Conservation (phyloP, 92 coral and sea anemone genomes). For the Porites divaricata region DNA sequence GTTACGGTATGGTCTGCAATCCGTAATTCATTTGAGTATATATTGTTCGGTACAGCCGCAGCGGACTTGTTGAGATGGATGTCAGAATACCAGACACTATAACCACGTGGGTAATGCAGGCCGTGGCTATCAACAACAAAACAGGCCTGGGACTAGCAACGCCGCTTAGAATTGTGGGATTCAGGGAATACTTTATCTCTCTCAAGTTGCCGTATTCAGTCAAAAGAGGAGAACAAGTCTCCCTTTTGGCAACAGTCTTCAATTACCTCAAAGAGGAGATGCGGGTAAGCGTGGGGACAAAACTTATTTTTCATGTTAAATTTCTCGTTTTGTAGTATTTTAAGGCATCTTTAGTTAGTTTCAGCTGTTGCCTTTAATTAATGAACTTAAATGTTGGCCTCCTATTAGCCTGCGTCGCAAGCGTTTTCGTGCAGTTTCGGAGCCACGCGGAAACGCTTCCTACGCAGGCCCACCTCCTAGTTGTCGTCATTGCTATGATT, state of each 20-base stretch:
- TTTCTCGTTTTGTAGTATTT: too few species aligned
- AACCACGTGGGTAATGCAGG: slow-evolving; percentile 93
- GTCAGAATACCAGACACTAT: slow-evolving; percentile 94
- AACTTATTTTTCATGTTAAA: not conserved
- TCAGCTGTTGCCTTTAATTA: too few species aligned
- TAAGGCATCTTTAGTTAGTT: too few species aligned
- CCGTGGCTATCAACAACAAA: slow-evolving; percentile 87
- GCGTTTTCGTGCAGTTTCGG: too few species aligned
- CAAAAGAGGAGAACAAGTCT: slow-evolving; percentile 92
- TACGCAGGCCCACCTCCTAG: too few species aligned
- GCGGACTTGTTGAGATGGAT: slow-evolving; percentile 45
- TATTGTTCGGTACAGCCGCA: slow-evolving; percentile 17
- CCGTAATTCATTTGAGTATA: not conserved
- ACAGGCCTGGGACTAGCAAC: slow-evolving; percentile 93
- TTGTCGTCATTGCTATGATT: too few species aligned
- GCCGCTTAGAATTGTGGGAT: slow-evolving; percentile 69
- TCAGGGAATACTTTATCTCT: slow-evolving; percentile 60
- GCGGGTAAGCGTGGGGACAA: slow-evolving; percentile 45
- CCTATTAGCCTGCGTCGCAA: too few species aligned
- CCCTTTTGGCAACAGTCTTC: slow-evolving; percentile 79
- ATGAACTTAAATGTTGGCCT: too few species aligned
- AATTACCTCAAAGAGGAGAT: slow-evolving; percentile 57
- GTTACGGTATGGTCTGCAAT: not conserved
- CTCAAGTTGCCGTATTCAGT: slow-evolving; percentile 89
- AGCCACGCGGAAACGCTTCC: too few species aligned